A percentile compares a stretch with the other conserved stretches of the same genome.
Evolutionary conservation across 2,888 invertebrate genomes (phyloP).

Genomic region (Pheosia tremula): DNA sequence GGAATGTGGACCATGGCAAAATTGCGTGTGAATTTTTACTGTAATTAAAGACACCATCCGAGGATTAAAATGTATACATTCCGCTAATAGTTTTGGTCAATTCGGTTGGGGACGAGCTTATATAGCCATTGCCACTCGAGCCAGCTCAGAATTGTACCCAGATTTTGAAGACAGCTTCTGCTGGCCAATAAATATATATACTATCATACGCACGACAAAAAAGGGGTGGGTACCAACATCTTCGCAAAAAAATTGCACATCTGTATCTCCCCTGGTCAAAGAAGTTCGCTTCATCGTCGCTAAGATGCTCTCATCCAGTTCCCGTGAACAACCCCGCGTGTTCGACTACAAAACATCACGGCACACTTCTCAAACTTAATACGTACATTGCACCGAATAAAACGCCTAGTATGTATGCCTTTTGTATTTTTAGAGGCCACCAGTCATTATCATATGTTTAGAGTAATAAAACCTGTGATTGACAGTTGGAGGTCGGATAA

Average conservation of each 20-base stretch:
- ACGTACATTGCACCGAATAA: neutral
- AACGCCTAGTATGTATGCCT: constrained; percentile 15
- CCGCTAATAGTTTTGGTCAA: too few species aligned
- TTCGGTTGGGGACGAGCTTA: too few species aligned
- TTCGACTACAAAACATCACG: constrained; percentile 1
- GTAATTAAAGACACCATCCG: too few species aligned
- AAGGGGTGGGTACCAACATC: too few species aligned
- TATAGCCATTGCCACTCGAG: too few species aligned
- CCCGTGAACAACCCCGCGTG: neutral
- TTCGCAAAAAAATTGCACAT: neutral
- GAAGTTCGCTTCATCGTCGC: neutral
- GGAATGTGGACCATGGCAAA: constrained; percentile 3
- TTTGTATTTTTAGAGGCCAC: constrained; percentile 49
- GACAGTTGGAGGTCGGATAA: constrained; percentile 55
- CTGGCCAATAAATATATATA: too few species aligned
- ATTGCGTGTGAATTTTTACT: neutral
- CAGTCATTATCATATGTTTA: constrained; percentile 53
- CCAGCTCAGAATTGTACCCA: too few species aligned
- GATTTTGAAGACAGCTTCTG: too few species aligned
- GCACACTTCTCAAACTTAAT: constrained; percentile 1
- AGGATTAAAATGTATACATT: too few species aligned
- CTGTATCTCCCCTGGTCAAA: neutral
- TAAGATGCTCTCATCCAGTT: neutral
- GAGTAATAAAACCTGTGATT: constrained; percentile 55
- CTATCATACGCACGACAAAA: too few species aligned